Base-by-base conservation (phyloP, 2,113 vertebrate genomes). In the Pandion haliaetus region DNA sequence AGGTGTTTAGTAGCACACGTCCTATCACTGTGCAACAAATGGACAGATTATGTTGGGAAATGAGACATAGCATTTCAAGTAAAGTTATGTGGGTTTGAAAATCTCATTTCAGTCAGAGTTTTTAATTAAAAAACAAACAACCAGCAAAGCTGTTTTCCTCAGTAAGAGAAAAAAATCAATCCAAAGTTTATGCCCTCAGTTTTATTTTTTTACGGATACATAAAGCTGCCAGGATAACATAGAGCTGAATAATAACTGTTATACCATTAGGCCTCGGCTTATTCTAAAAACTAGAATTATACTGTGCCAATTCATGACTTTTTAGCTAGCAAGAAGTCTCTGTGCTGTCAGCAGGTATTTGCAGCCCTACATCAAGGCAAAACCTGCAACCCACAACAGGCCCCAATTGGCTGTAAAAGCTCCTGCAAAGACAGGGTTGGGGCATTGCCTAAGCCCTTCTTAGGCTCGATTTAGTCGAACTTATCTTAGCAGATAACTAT, bases 121-220 rank as follows among this genome's bases (percentile, higher is more conserved):
- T 95, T 96, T 93, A 94, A 93, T 94, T 85, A 87, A 96, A 90
- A 93, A 65, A 31, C 65, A 92, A 94, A 17, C 40, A 92, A 80
- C 19, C 57, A 83, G 58, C 54, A 92, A 90, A 86, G 79, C 49
- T 81, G 34, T 57, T 89, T 89, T 86, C 52, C 54, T 87, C 76
- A 63, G 57, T 12, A 55, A 52, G 62, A 82, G 70, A 38, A 80
- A 38, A 80, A 95, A 94, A 88, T 94, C 83, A 70, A 92, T 86
- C 62, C 40, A n/a, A 83, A 77, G 49, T 81, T 92, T 88, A 96
- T 71, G 63, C 61, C 58, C 31, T 21, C 2, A 0, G 49, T 84
- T 91, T 52, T 84, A 2, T 31, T 67, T 93, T 83, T 82, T 52
- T 19, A 38, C 16, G 26, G 47, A 91, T 29, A 61, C 38, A n/a